phyloP scores from a whole-genome alignment of 2,797 vertebrate genomes.

The Cossypha caffra region DNA sequence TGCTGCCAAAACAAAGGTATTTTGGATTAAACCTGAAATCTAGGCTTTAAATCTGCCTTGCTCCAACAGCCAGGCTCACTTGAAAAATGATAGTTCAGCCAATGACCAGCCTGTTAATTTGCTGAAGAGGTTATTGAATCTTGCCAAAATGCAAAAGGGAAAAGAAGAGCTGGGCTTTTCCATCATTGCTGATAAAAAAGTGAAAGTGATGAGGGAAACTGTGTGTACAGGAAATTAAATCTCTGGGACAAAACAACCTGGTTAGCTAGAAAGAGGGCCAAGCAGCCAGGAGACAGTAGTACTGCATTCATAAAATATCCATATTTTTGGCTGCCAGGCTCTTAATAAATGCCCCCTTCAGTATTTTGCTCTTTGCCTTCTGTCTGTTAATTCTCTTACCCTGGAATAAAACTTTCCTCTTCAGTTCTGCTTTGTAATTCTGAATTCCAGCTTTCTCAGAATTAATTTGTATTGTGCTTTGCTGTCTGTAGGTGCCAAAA shows the following conservation, averaged over 20 bases:
- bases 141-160: constrained; percentile 5
- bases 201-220: neutral
- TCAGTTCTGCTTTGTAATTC: neutral
- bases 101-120: neutral
- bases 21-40: neutral
- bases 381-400: neutral
- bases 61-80: neutral
- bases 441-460: neutral
- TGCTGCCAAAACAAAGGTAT: neutral
- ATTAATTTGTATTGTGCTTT: neutral
- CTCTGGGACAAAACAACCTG: constrained; percentile 23
- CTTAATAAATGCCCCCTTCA: neutral
- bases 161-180: neutral
- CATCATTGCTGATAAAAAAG: neutral
- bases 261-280: neutral
- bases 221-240: neutral
- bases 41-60: neutral
- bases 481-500: neutral
- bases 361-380: neutral
- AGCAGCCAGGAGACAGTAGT: neutral
- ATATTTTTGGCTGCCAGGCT: neutral
- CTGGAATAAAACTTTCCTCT: neutral
- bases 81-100: neutral
- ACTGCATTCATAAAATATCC: neutral
- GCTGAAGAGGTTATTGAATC: neutral